Percentiles rank a stretch among this genome's conserved stretches.
These are phyloP conservation scores for Silurus meridionalis DNA, from an alignment of 2,113 vertebrate genomes.

Conservation along the genomic window DNA sequence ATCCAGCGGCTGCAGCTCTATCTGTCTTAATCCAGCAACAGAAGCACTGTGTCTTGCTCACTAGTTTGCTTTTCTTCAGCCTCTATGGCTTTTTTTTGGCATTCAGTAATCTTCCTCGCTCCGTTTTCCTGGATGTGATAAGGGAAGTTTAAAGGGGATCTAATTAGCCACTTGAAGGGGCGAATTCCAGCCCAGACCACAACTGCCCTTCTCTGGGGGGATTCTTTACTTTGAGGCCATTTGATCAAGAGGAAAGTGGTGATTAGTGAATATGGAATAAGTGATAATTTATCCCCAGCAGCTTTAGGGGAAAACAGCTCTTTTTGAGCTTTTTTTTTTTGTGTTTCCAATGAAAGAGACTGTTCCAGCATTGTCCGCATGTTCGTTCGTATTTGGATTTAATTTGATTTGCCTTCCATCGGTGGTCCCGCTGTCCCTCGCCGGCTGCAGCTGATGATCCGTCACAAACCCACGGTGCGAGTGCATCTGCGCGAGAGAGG, in stretches of 20 bases:
- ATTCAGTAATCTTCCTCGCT: not conserved
- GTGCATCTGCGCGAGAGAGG: slow-evolving; percentile 19
- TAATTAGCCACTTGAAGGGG: slow-evolving; percentile 54
- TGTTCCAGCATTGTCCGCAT: slow-evolving; percentile 54
- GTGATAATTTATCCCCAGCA: slow-evolving; percentile 5
- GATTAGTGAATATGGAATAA: slow-evolving; percentile 35
- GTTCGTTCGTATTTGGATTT: slow-evolving; percentile 55
- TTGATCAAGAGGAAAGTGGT: slow-evolving; percentile 32
- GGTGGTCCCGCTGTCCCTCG: slow-evolving; percentile 51
- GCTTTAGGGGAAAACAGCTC: slow-evolving; percentile 1
- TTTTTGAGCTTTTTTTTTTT: not conserved
- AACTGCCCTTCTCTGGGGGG: slow-evolving; percentile 43
- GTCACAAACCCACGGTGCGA: not conserved
- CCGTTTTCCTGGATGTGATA: slow-evolving; percentile 16
- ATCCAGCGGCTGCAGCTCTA: not conserved
- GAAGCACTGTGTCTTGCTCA: not conserved
- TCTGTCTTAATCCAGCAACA: not conserved
- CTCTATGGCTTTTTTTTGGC: not conserved
- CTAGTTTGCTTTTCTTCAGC: not conserved
- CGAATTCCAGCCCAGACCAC: slow-evolving; percentile 41
- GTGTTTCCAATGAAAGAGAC: slow-evolving; percentile 40
- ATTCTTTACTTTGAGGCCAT: slow-evolving; percentile 38
- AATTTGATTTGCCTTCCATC: slow-evolving; percentile 64
- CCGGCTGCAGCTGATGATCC: slow-evolving; percentile 18
- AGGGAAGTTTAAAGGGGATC: slow-evolving; percentile 45